Base-by-base conservation (phyloP, 2,888 invertebrate species). In the Teinopalpus imperialis region DNA sequence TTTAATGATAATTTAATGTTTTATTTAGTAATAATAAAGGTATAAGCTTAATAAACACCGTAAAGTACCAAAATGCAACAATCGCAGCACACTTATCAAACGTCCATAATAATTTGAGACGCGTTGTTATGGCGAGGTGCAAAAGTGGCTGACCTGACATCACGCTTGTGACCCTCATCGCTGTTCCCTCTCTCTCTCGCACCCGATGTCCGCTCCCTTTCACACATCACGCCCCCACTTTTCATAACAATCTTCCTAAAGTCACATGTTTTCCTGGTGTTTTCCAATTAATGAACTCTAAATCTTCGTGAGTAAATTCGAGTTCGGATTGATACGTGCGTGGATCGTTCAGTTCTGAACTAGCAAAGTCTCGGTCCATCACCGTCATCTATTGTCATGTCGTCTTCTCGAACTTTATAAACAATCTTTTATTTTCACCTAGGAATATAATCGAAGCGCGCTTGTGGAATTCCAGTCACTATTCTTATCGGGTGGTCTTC, bases 111-210 rank as follows among this genome's bases (percentile, higher is more conserved):
- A 89, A 89, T 89, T 89, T 89, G 87, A 89, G 85, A 86, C 87
- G 85, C 87, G 86, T 88, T 87, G 89, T 89, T 88, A 86, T 81
- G 78, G 82, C 80, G 89, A 90, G 89, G 89, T 89, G 85, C 89
- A 90, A 90, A 88, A 88, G 88, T 87, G 89, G 86, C 86, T 89
- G 87, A 88, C 88, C 90, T 89, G 83, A 86, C 88, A 89, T 89
- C 90, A 90, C 90, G 90, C 82, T 71, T 80, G 81, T 86, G 90
- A 89, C 90, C 90, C 86, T 79, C 71, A 66, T 63, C 58, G 60
- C 63, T 58, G 61, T 54, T 54, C 51, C 69, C 55, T 82, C 81
- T 60, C 81, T 60, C 74, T 53, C 59, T 85, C 78, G 53, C 70
- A 54, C 79, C 43, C 57, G 56, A 52, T 51, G 52, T 49, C 48